Evolutionary conservation across 2,888 invertebrate species (phyloP), one percentile per base, ranked within the genome.

Genomic region (Apodemia mormo): DNA sequence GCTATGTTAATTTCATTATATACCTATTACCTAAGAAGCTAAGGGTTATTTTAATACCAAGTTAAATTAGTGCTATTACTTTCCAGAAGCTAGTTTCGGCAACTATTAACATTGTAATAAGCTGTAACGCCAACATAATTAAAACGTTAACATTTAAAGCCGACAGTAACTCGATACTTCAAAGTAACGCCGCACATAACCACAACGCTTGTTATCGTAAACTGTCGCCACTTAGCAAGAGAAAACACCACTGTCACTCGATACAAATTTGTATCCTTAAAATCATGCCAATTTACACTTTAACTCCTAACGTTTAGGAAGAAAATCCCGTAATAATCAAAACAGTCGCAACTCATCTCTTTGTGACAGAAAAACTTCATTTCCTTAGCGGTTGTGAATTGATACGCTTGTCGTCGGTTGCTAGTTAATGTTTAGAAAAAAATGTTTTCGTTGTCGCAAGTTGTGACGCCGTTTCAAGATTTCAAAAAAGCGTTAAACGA

Each of bases 131-230:
- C 30, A 30, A 29, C 58, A 58, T 58, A 58, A 61, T 61, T 61
- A 61, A 61, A 61, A 33, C 61, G 61, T 61, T 33, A 33, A 33
- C 61, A 61, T 33, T 33, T 61, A 14, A 61, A 61, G 30, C 61
- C 61, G 61, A 33, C 33, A 61, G 61, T 61, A 81, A 86, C 78
- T 77, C 72, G 82, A 84, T 79, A 82, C 80, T 79, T 77, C 80
- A 79, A 75, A 79, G 77, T 78, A 68, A 73, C 75, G 74, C 75
- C 73, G 76, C 73, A 74, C 77, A 73, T 83, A 85, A 85, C 87
- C 86, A 88, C 81, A 86, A 83, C 82, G 81, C 84, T 83, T 90
- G 91, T 90, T 91, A 82, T 90, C 89, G 85, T 85, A 88, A 87
- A 81, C 82, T 85, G 90, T 87, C 87, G 83, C 85, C 90, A 89